Percentiles rank a stretch among this genome's conserved stretches.
These are phyloP conservation scores for Rambutsinella grinnellia DNA, from an alignment of 2,888 invertebrate species.

Conservation along the genomic window DNA sequence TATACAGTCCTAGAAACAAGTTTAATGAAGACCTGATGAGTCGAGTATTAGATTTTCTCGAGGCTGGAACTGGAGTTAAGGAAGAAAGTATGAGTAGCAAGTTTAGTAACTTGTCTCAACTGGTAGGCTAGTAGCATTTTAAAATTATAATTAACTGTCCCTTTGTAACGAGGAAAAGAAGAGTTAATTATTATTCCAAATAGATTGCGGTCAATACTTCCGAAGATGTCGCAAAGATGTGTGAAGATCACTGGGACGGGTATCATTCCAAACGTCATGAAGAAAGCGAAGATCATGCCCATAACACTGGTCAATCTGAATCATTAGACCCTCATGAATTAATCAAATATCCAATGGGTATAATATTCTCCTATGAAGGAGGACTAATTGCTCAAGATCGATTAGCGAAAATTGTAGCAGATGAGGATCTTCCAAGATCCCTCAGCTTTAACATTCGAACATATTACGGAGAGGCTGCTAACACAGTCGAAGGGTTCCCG, in stretches of 20 bases:
- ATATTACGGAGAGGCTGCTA: slow-evolving; percentile 35
- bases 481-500: slow-evolving; percentile 48
- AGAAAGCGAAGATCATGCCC: too few relatives aligned
- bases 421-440: slow-evolving; percentile 21
- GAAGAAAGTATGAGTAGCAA: not conserved
- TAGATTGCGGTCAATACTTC: slow-evolving; percentile 28
- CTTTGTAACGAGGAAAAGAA: too few relatives aligned
- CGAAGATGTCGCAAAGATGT: slow-evolving; percentile 11
- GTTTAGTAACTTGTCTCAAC: not conserved
- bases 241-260: slow-evolving; percentile 15
- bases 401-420: not conserved
- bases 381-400: not conserved
- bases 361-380: slow-evolving; percentile 40
- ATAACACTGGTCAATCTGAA: too few relatives aligned
- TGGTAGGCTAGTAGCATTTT: too few relatives aligned
- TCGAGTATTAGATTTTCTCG: not conserved
- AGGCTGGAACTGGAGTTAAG: not conserved
- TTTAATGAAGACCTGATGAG: slow-evolving; percentile 35
- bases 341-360: slow-evolving; percentile 34
- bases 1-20: slow-evolving; percentile 35
- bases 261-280: too few relatives aligned
- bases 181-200: not conserved
- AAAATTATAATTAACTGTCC: too few relatives aligned
- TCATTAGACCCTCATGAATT: not conserved
- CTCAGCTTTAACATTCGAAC: slow-evolving; percentile 34